Evolutionary conservation across 1,140 invertebrate species (phyloP).

Genomic region (Drusus annulatus): DNA sequence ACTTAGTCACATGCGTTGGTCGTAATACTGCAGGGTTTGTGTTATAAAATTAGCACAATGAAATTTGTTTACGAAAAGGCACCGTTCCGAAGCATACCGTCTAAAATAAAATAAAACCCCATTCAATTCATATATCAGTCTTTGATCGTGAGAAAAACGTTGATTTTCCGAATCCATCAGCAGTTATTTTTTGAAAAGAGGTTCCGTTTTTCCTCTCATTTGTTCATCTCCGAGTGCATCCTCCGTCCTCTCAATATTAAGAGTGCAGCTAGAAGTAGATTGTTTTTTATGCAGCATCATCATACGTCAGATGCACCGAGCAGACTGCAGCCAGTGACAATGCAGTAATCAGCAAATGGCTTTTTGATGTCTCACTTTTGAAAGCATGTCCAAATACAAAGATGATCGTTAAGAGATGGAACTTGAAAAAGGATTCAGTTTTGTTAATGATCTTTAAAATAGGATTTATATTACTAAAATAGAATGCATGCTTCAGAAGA

Average conservation of each 20-base stretch:
- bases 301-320: conserved; percentile 51
- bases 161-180: not conserved
- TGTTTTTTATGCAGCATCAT: conserved; percentile 49
- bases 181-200: conserved; percentile 5
- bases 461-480: too few species aligned
- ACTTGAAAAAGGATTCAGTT: not conserved
- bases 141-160: not conserved
- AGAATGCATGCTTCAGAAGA: too few species aligned
- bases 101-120: not conserved
- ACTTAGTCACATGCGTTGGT: too few species aligned
- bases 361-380: conserved; percentile 58
- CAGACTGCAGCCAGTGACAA: conserved; percentile 31
- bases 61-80: too few species aligned
- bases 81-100: too few species aligned
- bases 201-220: not conserved
- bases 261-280: conserved; percentile 38
- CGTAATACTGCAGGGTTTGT: too few species aligned
- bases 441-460: too few species aligned
- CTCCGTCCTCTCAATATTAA: conserved; percentile 32
- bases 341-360: conserved; percentile 58
- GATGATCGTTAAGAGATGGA: not conserved
- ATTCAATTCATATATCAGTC: not conserved
- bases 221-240: conserved; percentile 1
- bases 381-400: conserved; percentile 41
- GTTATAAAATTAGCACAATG: too few species aligned